A percentile compares a stretch with the other conserved stretches of the same genome.
phyloP scores from a whole-genome alignment of 2,888 invertebrate species.

The Zonitis immaculata region DNA sequence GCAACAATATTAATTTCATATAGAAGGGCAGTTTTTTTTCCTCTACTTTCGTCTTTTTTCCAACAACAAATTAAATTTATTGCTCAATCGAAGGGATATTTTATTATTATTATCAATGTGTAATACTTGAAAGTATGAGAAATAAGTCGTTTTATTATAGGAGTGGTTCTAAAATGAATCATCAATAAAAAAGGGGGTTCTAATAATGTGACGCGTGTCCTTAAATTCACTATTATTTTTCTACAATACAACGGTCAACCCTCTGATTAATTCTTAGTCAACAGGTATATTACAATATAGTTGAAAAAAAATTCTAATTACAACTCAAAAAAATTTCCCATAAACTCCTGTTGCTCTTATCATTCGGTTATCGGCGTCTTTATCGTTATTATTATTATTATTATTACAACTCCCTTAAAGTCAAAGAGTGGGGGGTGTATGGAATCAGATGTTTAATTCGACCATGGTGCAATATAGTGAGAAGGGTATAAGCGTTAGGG shows the following conservation, averaged over 20 bases:
- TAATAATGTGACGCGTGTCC: constrained; percentile 12
- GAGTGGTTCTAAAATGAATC: constrained; percentile 7
- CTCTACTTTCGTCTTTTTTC: no score
- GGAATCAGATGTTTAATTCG: constrained; percentile 34
- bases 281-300: constrained; percentile 4
- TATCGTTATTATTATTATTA: neutral
- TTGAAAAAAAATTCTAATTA: neutral
- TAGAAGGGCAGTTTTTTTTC: neutral
- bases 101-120: constrained; percentile 4
- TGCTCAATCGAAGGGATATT: neutral
- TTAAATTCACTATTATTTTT: neutral
- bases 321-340: neutral
- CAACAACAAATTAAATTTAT: neutral
- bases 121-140: neutral
- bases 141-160: neutral
- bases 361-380: neutral
- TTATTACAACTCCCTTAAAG: constrained; percentile 16
- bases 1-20: neutral
- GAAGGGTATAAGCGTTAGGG: constrained; percentile 31
- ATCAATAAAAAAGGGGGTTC: constrained; percentile 2
- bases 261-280: neutral
- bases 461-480: constrained; percentile 37
- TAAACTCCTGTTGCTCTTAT: constrained; percentile 32
- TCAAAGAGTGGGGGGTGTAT: constrained; percentile 14
- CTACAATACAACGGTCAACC: constrained; percentile 1